Percentiles rank a stretch among this genome's conserved stretches.
Evolutionary conservation across 2,888 invertebrate species (phyloP).

Genomic region (Acanthoscelides obtectus): DNA sequence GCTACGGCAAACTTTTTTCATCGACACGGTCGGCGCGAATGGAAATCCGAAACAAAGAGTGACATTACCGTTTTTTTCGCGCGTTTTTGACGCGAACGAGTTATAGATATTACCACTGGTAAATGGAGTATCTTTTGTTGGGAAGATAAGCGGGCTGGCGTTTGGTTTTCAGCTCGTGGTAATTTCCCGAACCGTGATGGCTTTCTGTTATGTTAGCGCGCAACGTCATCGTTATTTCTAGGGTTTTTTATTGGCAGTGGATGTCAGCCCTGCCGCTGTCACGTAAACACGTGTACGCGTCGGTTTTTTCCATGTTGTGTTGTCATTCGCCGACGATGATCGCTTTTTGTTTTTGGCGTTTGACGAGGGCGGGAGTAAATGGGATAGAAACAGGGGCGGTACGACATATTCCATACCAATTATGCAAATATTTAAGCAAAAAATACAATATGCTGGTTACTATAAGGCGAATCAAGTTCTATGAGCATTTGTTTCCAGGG

Average conservation of each 20-base stretch:
- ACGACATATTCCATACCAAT: too few species aligned
- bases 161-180: conserved; percentile 34
- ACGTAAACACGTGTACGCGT: conserved; percentile 40
- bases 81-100: not conserved
- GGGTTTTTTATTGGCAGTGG: conserved; percentile 38
- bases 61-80: not conserved
- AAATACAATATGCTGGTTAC: too few species aligned
- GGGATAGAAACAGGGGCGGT: not conserved
- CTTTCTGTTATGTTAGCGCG: conserved; percentile 30
- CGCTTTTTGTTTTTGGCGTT: not conserved
- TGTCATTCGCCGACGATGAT: conserved; percentile 26
- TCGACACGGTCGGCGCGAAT: not conserved
- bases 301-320: conserved; percentile 23
- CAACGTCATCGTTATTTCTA: conserved; percentile 34
- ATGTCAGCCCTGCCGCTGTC: conserved; percentile 34
- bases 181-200: conserved; percentile 39
- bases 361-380: conserved; percentile 18
- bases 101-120: not conserved
- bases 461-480: too few species aligned
- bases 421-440: too few species aligned
- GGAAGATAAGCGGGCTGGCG: conserved; percentile 12
- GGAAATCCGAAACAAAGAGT: not conserved
- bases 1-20: not conserved
- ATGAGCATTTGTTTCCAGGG: too few species aligned
- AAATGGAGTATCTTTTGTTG: conserved; percentile 5